Conservation (phyloP, 2,888 invertebrate genomes). For the Hymenopus coronatus region DNA sequence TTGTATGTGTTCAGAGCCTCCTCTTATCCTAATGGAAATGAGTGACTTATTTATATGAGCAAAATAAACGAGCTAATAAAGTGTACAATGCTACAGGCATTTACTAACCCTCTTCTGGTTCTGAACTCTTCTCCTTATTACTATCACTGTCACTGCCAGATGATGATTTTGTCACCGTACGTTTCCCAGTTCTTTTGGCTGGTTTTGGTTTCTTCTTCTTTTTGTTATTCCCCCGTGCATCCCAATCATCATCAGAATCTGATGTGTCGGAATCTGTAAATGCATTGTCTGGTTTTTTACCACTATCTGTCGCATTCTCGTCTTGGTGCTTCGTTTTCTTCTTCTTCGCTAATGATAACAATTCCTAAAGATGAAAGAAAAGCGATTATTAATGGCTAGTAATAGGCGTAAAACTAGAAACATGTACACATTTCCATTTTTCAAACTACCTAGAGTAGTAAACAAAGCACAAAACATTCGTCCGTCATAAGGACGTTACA, state of each 20-base stretch:
- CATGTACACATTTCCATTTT: too few relatives aligned
- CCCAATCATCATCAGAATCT: constrained; percentile 54
- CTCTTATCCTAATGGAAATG: too few relatives aligned
- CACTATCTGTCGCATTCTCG: constrained; percentile 24
- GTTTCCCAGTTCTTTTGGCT: constrained; percentile 46
- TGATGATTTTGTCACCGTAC: constrained; percentile 40
- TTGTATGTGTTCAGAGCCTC: too few relatives aligned
- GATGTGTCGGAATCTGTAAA: constrained; percentile 51
- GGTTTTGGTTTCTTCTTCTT: constrained; percentile 49
- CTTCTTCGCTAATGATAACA: constrained; percentile 77
- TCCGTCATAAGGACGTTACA: background rate
- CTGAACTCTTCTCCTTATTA: constrained; percentile 59
- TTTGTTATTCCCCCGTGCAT: constrained; percentile 46
- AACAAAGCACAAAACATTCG: background rate
- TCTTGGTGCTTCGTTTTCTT: constrained; percentile 59
- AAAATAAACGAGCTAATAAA: too few relatives aligned
- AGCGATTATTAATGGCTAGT: background rate
- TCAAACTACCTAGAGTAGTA: background rate
- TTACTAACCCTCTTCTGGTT: constrained; percentile 73
- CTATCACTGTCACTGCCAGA: constrained; percentile 48
- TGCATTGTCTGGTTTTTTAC: constrained; percentile 36
- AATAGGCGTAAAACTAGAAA: background rate
- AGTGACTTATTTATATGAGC: too few relatives aligned
- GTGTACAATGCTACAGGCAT: too few relatives aligned
- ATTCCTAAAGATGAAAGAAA: constrained; percentile 59